phyloP scores from a whole-genome alignment of 2,797 vertebrate genomes.

The Mastacembelus armatus region DNA sequence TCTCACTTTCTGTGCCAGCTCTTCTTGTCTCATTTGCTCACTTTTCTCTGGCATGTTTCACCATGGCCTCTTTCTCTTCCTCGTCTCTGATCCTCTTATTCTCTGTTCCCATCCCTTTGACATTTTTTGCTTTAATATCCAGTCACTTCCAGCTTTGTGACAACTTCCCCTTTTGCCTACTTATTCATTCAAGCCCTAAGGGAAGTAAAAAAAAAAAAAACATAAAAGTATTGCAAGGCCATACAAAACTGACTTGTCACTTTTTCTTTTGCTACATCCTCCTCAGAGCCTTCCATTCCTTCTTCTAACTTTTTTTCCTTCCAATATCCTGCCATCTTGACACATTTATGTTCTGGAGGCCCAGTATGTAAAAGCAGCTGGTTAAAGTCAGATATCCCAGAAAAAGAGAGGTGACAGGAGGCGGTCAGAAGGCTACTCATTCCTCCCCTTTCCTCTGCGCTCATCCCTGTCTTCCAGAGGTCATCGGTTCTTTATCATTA shows the following conservation, averaged over 20 bases:
- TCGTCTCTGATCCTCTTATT: conserved; percentile 53
- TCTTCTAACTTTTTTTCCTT: conserved; percentile 20
- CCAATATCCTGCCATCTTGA: neutral
- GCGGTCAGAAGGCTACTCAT: neutral
- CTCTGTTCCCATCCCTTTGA: conserved; percentile 31
- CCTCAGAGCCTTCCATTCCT: conserved; percentile 40
- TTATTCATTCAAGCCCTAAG: conserved; percentile 51
- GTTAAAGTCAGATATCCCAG: neutral
- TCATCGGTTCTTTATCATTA: neutral
- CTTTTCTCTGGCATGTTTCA: conserved; percentile 35
- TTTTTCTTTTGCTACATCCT: conserved; percentile 52
- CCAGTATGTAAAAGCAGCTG: conserved; percentile 21
- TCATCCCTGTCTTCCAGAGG: conserved; percentile 19
- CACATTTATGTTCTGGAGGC: conserved; percentile 23
- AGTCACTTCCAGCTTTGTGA: conserved; percentile 48
- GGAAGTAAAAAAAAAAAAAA: conserved; percentile 18
- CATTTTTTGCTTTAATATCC: conserved; percentile 35
- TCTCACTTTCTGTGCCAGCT: conserved; percentile 51
- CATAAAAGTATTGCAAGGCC: conserved; percentile 47
- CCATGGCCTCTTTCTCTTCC: conserved; percentile 19
- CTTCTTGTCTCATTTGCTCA: conserved; percentile 38
- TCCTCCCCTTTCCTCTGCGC: neutral
- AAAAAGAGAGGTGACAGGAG: conserved; percentile 5
- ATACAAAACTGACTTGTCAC: conserved; percentile 37
- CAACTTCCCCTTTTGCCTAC: conserved; percentile 50